These are phyloP conservation scores for Petaurus breviceps DNA, from an alignment of 2,113 vertebrate species.

Conservation along the genomic window DNA sequence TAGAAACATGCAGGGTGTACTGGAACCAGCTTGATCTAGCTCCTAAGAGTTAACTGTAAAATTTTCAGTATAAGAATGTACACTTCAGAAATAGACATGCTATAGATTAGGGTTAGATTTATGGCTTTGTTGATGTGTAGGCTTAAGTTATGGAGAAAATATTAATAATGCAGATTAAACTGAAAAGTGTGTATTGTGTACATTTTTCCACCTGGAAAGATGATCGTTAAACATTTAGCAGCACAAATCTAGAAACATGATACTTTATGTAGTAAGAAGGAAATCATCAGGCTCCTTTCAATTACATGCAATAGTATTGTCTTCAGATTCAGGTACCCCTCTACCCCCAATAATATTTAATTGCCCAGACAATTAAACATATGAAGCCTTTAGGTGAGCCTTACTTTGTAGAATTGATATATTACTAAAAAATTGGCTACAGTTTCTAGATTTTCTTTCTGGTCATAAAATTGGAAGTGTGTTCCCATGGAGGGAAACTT, in stretches of 20 bases:
- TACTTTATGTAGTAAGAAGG: not conserved
- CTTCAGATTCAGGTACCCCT: not conserved
- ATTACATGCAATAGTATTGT: not conserved
- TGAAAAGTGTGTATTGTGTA: not conserved
- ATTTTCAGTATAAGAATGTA: not conserved
- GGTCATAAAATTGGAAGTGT: conserved; percentile 23
- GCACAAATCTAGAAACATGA: not conserved
- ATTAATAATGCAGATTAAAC: not conserved
- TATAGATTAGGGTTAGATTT: not conserved
- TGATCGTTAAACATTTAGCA: not conserved
- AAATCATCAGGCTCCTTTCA: not conserved
- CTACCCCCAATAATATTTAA: not conserved
- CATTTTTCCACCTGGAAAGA: not conserved
- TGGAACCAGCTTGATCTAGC: not conserved
- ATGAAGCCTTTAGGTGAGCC: not conserved
- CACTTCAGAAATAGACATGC: not conserved
- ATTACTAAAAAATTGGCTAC: conserved; percentile 21
- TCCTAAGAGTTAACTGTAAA: not conserved
- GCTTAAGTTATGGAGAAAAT: not conserved
- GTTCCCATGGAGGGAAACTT: not conserved
- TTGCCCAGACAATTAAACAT: conserved; percentile 16
- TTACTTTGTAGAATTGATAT: conserved; percentile 22
- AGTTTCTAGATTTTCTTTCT: conserved; percentile 28
- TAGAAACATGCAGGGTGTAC: not conserved
- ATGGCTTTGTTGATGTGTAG: not conserved